phyloP scores from a whole-genome alignment of 1,140 invertebrate genomes.

The Tenebrio molitor region DNA sequence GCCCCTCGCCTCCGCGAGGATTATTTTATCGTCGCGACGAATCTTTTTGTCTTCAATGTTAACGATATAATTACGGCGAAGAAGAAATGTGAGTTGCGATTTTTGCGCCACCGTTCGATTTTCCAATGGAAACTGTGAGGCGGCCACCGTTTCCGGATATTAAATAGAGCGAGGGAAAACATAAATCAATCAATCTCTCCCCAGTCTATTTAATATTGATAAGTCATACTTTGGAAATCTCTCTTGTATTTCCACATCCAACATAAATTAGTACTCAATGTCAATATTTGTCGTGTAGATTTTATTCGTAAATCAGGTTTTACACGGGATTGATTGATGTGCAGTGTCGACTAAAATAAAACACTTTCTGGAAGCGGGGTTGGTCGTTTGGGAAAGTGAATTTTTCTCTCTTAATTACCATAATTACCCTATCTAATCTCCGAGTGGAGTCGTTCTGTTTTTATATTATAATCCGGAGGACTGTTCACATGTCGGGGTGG shows the following conservation, averaged over 20 bases:
- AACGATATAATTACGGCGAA: conserved; percentile 9
- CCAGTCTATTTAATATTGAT: conserved; percentile 13
- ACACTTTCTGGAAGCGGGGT: no score
- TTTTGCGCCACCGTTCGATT: no score
- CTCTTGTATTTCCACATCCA: not conserved
- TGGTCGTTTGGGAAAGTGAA: no score
- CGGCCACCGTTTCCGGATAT: conserved; percentile 1
- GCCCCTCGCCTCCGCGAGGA: not conserved
- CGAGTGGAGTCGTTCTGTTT: not conserved
- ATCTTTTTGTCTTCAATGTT: conserved; percentile 7
- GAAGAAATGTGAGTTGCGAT: not conserved
- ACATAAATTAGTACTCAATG: conserved; percentile 13
- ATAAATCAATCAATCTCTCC: conserved; percentile 6
- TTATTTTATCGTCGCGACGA: not conserved
- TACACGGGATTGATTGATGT: no score
- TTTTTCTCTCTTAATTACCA: not conserved
- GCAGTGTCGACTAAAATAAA: no score
- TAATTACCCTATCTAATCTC: not conserved
- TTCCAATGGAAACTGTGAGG: conserved; percentile 1
- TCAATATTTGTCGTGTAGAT: not conserved
- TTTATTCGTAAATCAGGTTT: no score
- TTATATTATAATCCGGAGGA: not conserved
- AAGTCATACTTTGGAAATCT: conserved; percentile 23
- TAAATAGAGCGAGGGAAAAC: conserved; percentile 13
- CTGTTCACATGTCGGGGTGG: not conserved